Evolutionary conservation across 2,113 vertebrate genomes (phyloP).

Genomic region (Pristiophorus japonicus): DNA sequence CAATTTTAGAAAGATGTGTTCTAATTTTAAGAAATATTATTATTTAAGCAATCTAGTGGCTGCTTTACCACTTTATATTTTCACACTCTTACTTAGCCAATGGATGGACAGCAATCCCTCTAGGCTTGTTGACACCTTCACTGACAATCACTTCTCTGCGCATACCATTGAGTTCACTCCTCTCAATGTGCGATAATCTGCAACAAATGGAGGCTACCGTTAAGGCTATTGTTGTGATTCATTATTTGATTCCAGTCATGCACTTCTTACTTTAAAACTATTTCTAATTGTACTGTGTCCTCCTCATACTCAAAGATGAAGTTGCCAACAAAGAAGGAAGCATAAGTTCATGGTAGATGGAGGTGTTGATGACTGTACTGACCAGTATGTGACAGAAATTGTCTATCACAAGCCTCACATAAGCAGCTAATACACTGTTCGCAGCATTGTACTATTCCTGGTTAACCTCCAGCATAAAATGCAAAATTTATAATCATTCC

Average conservation of each 20-base stretch:
- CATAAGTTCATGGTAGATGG: neutral
- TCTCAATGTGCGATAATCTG: conserved; percentile 69
- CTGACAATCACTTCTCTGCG: conserved; percentile 62
- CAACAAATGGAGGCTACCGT: conserved; percentile 39
- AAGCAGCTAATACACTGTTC: too few species aligned
- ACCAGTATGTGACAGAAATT: neutral
- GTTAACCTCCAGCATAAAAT: too few species aligned
- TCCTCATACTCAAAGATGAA: neutral
- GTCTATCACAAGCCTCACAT: too few species aligned
- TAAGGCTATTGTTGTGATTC: neutral
- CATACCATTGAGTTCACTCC: conserved; percentile 66
- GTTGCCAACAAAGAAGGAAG: neutral
- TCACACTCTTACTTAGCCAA: conserved; percentile 66
- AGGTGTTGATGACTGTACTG: too few species aligned
- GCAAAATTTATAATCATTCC: too few species aligned
- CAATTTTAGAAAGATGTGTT: neutral
- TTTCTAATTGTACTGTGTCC: neutral
- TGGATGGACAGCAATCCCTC: conserved; percentile 78
- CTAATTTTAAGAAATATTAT: neutral
- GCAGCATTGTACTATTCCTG: too few species aligned
- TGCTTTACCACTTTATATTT: neutral
- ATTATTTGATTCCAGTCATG: neutral
- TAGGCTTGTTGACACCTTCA: conserved; percentile 64
- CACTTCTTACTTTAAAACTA: neutral
- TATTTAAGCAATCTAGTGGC: neutral